These are phyloP conservation scores for Zele albiditarsus DNA, from an alignment of 2,888 invertebrate genomes.

Conservation along the genomic window DNA sequence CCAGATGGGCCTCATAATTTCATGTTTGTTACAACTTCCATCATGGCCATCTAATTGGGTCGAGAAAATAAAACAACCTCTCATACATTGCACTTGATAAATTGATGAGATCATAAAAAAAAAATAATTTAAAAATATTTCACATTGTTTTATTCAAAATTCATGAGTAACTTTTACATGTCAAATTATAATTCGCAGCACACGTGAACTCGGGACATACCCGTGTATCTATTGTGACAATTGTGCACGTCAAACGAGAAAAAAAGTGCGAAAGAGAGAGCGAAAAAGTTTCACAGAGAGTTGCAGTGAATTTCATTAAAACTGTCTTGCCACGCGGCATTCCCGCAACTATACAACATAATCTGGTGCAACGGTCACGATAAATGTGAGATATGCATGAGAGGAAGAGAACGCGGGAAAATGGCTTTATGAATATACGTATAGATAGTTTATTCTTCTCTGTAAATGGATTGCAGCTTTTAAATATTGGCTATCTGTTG, in stretches of 20 bases:
- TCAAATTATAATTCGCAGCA: not conserved
- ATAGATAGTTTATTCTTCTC: not conserved
- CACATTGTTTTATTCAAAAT: not conserved
- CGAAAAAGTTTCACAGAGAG: not conserved
- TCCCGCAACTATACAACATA: no score
- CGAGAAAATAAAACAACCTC: not conserved
- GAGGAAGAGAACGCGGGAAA: not conserved
- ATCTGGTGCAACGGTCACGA: not conserved
- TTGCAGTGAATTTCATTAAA: not conserved
- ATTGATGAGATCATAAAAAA: not conserved
- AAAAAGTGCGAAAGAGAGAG: not conserved
- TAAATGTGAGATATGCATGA: conserved; percentile 3
- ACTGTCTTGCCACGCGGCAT: not conserved
- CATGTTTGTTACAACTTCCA: not conserved
- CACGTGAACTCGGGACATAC: not conserved
- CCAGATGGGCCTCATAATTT: not conserved
- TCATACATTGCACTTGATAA: not conserved
- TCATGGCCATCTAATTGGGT: not conserved
- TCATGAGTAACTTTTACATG: not conserved
- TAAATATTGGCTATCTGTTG: not conserved
- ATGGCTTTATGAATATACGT: not conserved
- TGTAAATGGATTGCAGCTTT: not conserved
- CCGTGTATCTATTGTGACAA: not conserved
- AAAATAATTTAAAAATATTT: not conserved
- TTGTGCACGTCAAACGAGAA: not conserved